Conservation (phyloP, 2,113 vertebrate species). For the Diphyllodes magnificus region DNA sequence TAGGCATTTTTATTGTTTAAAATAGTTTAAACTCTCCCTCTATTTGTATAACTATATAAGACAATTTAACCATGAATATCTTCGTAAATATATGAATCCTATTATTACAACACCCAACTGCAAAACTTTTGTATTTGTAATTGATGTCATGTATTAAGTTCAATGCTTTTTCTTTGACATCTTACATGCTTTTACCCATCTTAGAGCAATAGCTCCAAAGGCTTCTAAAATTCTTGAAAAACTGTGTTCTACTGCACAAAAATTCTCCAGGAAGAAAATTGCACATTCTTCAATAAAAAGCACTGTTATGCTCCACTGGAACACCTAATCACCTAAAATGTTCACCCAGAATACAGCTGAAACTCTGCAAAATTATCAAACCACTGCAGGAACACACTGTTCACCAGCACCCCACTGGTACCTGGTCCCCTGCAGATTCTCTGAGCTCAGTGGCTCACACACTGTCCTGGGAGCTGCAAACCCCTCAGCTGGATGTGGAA, state of each 20-base stretch:
- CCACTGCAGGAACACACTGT: not conserved
- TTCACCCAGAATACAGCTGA: not conserved
- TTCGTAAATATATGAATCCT: not conserved
- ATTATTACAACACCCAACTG: not conserved
- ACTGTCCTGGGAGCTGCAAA: not conserved
- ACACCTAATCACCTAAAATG: not conserved
- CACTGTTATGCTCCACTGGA: not conserved
- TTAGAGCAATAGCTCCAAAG: not conserved
- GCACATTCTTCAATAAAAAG: not conserved
- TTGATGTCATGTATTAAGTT: not conserved
- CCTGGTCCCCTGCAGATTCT: not conserved
- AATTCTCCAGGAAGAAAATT: not conserved
- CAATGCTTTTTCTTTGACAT: not conserved
- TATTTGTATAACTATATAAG: not conserved
- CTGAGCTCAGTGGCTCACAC: not conserved
- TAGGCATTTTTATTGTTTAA: rapidly evolving
- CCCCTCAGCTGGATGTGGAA: not conserved
- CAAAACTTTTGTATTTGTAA: not conserved
- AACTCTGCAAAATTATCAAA: not conserved
- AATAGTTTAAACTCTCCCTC: not conserved
- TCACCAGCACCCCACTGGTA: not conserved
- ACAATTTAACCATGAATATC: not conserved
- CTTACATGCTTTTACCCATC: not conserved
- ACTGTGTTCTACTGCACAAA: not conserved
- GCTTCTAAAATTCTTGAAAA: not conserved